Conservation (phyloP, 2,888 invertebrate genomes). For the Clusia tigrina region DNA sequence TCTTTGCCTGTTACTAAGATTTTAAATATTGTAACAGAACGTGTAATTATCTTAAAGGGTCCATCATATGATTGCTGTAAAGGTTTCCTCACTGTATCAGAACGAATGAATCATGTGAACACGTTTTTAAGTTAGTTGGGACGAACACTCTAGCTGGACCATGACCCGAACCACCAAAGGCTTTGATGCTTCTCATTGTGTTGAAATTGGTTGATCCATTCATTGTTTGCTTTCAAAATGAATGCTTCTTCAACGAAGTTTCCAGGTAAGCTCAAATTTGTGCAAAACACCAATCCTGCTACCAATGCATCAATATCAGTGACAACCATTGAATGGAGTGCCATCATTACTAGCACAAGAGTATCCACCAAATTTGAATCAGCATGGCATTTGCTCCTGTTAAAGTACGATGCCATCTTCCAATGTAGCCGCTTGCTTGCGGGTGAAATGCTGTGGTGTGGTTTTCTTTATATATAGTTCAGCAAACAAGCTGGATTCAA, state of each 20-base stretch:
- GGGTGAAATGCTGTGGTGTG: constrained; percentile 32
- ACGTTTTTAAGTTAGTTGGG: background rate
- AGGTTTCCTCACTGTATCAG: constrained; percentile 1
- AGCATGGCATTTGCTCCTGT: constrained; percentile 32
- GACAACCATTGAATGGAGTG: constrained; percentile 25
- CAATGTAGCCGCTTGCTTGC: constrained; percentile 31
- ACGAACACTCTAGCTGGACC: background rate
- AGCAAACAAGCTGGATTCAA: constrained; percentile 25
- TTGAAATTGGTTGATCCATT: background rate
- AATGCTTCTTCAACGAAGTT: constrained; percentile 30
- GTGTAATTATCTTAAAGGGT: constrained; percentile 12
- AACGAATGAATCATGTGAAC: constrained; percentile 12
- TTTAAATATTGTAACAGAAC: background rate
- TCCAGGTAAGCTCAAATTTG: constrained; percentile 41
- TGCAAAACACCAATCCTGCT: constrained; percentile 51
- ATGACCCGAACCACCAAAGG: background rate
- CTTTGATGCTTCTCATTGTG: background rate
- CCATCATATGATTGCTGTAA: constrained; percentile 20
- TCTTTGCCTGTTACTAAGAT: constrained; percentile 8
- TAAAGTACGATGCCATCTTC: constrained; percentile 30
- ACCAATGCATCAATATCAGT: constrained; percentile 31
- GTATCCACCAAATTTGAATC: constrained; percentile 23
- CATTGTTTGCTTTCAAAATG: background rate
- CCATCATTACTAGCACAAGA: constrained; percentile 29
- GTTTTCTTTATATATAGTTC: constrained; percentile 22